Evolutionary conservation across 1,140 invertebrate species (phyloP), one percentile per base, ranked within the genome.

Genomic region (Phthorimaea operculella): DNA sequence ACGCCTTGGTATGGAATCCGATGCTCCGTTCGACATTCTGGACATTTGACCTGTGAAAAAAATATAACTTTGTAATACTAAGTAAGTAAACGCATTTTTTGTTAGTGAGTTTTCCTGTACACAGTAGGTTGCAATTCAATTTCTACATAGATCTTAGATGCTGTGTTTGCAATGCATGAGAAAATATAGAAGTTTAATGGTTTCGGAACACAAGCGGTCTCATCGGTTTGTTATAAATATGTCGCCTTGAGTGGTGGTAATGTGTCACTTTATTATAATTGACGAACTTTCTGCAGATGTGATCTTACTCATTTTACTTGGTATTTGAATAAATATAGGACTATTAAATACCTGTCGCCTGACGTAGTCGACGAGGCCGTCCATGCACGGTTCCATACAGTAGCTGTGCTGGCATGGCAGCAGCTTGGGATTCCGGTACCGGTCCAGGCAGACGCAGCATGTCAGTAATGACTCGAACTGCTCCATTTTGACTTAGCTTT

Each of bases 381-480:
- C 97, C 92, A 98, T 95, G 85, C 97, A 99, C 33, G 96, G 97
- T 72, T 97, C 95, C 92, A 98, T 96, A 83, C 98, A 99, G 86
- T 98, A 99, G 61, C 97, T 99, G 90, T 99, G 98, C 88, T 99
- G 98, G 84, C 98, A 99, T 92, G 98, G 98, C 69, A 99, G 86
- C 68, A 99, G 87, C 87, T 99, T 99, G 33, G 98, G 98, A 85
- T 97, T 97, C 71, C 96, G 90, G 86, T 95, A 99, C 64, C 97
- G 90, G 87, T 99, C 98, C 76, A 99, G 87, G 82, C 98, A 99
- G 70, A 99, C 97, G 76, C 96, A 94, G 87, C 98, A 99, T 55
- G 96, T 98, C 65, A 99, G 88, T 72, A 99, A 89, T 87, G 98
- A 96, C 85, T 99, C 97, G 74, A 99, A 96, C 88, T 99, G 95